phyloP scores from a whole-genome alignment of 2,113 vertebrate species.

The Xenus cinereus region DNA sequence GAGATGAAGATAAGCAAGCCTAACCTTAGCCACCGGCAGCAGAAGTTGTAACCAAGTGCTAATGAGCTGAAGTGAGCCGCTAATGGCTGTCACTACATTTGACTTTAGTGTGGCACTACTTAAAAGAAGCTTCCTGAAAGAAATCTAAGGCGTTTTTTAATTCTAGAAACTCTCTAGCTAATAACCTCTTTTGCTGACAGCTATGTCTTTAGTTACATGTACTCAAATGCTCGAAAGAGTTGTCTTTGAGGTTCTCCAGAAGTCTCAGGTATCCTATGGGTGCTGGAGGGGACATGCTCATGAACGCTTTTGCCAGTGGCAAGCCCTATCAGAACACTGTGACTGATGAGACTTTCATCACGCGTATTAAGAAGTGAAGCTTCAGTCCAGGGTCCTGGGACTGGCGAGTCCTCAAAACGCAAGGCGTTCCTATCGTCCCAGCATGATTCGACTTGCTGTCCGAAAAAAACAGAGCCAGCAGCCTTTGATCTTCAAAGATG shows the following conservation, averaged over 20 bases:
- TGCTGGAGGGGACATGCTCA: neutral
- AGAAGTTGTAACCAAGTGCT: neutral
- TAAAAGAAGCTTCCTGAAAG: neutral
- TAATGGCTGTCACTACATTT: neutral
- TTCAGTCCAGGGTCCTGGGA: conserved; percentile 35
- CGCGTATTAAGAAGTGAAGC: neutral
- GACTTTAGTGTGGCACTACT: neutral
- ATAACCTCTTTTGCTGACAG: neutral
- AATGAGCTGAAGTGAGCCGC: neutral
- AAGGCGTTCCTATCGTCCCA: conserved; percentile 63
- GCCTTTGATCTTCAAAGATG: conserved; percentile 70
- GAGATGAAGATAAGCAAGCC: neutral
- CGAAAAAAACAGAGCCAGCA: conserved; percentile 50
- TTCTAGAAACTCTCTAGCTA: neutral
- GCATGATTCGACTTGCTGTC: conserved; percentile 65
- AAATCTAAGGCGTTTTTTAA: neutral
- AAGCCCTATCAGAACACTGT: neutral
- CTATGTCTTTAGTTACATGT: neutral
- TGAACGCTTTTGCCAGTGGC: neutral
- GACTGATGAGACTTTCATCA: conserved; percentile 23
- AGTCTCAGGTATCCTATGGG: neutral
- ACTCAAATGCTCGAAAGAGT: neutral
- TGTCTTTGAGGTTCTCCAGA: neutral
- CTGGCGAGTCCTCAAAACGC: conserved; percentile 20
- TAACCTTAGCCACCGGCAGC: neutral